Base-by-base conservation (phyloP, 1,140 invertebrate genomes). In the Aphelinus certus region DNA sequence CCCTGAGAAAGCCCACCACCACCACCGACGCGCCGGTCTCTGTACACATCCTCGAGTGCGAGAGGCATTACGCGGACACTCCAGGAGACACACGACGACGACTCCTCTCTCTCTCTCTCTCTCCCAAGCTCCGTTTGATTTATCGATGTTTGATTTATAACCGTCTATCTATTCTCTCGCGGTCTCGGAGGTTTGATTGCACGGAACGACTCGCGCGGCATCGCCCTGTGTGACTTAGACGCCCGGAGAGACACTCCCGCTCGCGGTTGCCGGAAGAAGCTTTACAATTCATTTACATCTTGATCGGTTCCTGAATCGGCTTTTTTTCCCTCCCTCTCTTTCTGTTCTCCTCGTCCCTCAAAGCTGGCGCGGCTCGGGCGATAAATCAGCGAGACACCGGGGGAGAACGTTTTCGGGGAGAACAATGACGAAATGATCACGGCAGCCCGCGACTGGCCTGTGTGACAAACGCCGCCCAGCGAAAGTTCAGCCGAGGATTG, bases 131-230 rank as follows among this genome's bases (percentile, higher is more conserved):
- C 48, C 47, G 2, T 71, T 68, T 74, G 73, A 74, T 74, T 74
- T 74, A 74, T 74, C 66, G 66, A 74, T 74, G 57, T 63, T 69
- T 74, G 73, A 74, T 74, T 74, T 74, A 74, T 74, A 57, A 53
- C 58, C 49, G 64, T 72, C 70, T 49, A 43, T 49, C 61, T 61
- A 53, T 66, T 73, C 63, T 66, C 62, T 73, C 63, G 56, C 3
- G 3, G 26, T 45, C 47, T 49, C 62, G 3, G 58, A 49, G 60
- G 42, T 64, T 66, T 73, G 71, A 66, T 73, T 73, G 64, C 56
- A 49, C 9, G 7, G n/a, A 49, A 55, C 9, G 60, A 65, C n/a
- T 47, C 58, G 57, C 43, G 60, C 42, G 49, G 69, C 69, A 7
- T 72, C 62, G 53, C 70, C 53, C 45, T 43, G 9, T 55, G n/a